Base-by-base conservation (phyloP, 2,797 vertebrate species). In the Tympanoctomys barrerae region DNA sequence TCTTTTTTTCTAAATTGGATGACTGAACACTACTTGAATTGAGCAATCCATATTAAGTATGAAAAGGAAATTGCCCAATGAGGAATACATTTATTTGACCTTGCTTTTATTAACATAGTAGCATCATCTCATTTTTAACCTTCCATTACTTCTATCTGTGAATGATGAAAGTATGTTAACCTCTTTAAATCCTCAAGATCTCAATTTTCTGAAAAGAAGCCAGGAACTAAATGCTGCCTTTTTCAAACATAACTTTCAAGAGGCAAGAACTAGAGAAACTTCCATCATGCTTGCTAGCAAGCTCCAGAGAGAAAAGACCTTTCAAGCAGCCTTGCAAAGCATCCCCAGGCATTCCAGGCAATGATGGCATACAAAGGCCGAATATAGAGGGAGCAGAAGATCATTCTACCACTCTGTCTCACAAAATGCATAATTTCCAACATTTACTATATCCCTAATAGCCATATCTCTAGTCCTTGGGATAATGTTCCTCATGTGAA, bases 41-140 rank as follows among this genome's bases (percentile, higher is more conserved):
- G 46, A 86, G 57, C 52, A n/a, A 79, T 26, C 78, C 78, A 71
- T 59, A n/a, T 31, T 64, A 71, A 82, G 18, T 18, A 59, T 22
- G 54, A 39, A 49, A 52, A 77, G 82, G 70, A 52, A 93, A 71
- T 46, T 52, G 31, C 70, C 57, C 28, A 33, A 62, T 36, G 14
- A 73, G 57, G 73, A 61, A 64, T 79, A 39, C 0, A 2, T 62
- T 77, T 68, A 7, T 54, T 83, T 66, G 24, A 54, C 12, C 31
- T 93, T 84, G 39, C 12, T 70, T 94, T 96, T 86, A 93, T 75
- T 82, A 89, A 80, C 52, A 90, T 49, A 70, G 75, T 21, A 33
- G 73, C 42, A 36, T 49, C 19, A 33, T 39, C 22, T 94, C 31
- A 49, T 79, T 82, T 90, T 89, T 80, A 84, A 59, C 6, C 52